A percentile compares a stretch with the other conserved stretches of the same genome.
Evolutionary conservation across 2,888 invertebrate species (phyloP).

Genomic region (Omphaloscelis lunosa): DNA sequence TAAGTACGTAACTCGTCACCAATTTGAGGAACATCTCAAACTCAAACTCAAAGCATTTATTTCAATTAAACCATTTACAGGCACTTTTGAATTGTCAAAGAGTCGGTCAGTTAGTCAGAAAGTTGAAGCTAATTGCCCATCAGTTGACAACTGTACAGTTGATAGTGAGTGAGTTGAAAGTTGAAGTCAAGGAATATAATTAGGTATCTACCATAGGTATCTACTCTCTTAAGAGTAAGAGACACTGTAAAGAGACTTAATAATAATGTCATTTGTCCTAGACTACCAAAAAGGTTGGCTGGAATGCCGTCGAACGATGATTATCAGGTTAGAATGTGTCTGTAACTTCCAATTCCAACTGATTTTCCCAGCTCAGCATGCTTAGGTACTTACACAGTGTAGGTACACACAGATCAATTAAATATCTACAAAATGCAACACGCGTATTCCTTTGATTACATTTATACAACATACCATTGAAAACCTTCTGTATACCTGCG

Average conservation of each 20-base stretch:
- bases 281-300: background rate
- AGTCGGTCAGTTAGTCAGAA: no score
- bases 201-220: no score
- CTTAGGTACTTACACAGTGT: background rate
- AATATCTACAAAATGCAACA: background rate
- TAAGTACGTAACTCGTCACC: background rate
- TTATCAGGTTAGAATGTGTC: background rate
- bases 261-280: no score
- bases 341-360: background rate
- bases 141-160: background rate
- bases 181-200: no score
- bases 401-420: background rate
- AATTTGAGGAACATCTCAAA: constrained; percentile 2
- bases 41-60: no score
- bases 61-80: no score
- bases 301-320: background rate
- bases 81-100: no score
- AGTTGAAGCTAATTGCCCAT: no score
- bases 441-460: background rate
- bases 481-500: background rate
- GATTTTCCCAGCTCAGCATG: background rate
- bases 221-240: background rate
- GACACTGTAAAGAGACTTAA: no score
- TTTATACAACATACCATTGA: background rate
- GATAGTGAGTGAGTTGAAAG: no score